Evolutionary conservation across 2,888 invertebrate species (phyloP).

Genomic region (Caenorhabditis sulstoni): DNA sequence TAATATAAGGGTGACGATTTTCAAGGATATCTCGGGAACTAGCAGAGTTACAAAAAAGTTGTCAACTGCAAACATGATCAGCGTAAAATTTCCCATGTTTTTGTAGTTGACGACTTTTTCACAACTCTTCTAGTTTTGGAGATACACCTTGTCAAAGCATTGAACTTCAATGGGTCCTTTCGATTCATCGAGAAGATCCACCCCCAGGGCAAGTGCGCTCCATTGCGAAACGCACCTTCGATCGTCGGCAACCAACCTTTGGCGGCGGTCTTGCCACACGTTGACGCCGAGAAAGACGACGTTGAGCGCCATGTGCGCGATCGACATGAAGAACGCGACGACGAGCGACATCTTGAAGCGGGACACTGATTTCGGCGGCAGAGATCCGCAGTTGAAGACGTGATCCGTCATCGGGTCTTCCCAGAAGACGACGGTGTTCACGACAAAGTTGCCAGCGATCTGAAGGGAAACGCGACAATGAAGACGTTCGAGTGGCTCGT

Average conservation of each 20-base stretch:
- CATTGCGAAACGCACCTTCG: constrained; percentile 24
- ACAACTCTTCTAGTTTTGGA: too few species aligned
- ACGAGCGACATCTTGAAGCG: constrained; percentile 21
- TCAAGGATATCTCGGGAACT: too few species aligned
- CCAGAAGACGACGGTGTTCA: constrained; percentile 29
- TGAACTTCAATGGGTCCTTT: too few species aligned
- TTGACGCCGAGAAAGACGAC: constrained; percentile 25
- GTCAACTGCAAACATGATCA: too few species aligned
- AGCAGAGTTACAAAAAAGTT: too few species aligned
- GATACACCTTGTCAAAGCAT: too few species aligned
- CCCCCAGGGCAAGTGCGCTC: not conserved
- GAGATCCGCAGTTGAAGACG: constrained; percentile 37
- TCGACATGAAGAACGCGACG: constrained; percentile 35
- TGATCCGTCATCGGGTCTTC: constrained; percentile 33
- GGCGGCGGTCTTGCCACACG: constrained; percentile 27
- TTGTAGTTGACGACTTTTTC: too few species aligned
- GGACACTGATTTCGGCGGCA: constrained; percentile 17
- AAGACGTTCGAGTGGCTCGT: too few species aligned
- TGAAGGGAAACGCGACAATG: too few species aligned
- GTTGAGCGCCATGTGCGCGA: constrained; percentile 40
- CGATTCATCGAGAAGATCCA: too few species aligned
- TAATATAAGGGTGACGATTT: too few species aligned
- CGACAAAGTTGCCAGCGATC: constrained; percentile 14
- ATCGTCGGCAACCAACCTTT: constrained; percentile 44
- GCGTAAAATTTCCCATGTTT: too few species aligned